phyloP scores from a whole-genome alignment of 2,113 vertebrate species.

The Ibidorhyncha struthersii region DNA sequence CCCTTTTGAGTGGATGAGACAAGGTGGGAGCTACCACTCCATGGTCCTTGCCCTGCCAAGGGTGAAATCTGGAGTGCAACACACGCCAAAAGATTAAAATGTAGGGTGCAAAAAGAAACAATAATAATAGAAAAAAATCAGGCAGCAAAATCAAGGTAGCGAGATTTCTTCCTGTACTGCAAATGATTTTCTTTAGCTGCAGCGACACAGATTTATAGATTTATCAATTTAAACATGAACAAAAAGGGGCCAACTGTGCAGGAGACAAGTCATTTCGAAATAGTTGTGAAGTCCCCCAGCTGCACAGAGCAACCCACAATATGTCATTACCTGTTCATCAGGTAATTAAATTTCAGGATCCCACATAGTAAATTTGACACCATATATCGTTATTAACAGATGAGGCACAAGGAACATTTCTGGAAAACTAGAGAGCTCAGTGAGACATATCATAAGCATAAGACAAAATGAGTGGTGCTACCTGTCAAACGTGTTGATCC shows the following conservation, averaged over 20 bases:
- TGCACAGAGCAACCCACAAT: neutral
- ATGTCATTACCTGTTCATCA: neutral
- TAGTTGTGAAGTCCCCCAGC: neutral
- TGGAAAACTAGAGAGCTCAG: neutral
- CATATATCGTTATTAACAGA: neutral
- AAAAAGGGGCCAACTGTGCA: neutral
- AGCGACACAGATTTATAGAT: neutral
- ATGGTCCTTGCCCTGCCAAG: neutral
- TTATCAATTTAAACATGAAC: neutral
- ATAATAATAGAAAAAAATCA: neutral
- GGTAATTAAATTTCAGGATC: neutral
- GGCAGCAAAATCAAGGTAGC: neutral
- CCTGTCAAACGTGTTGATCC: neutral
- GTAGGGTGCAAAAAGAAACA: neutral
- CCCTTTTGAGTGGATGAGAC: neutral
- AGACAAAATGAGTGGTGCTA: neutral
- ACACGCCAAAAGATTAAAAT: neutral
- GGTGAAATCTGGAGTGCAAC: neutral
- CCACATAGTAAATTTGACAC: neutral
- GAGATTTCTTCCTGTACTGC: neutral
- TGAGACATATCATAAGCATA: rapidly evolving
- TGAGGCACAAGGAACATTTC: neutral
- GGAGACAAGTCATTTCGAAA: neutral
- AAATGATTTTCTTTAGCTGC: neutral
- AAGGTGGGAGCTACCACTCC: neutral